These are phyloP conservation scores for Pocota personata DNA, from an alignment of 2,888 invertebrate species.

Conservation along the genomic window DNA sequence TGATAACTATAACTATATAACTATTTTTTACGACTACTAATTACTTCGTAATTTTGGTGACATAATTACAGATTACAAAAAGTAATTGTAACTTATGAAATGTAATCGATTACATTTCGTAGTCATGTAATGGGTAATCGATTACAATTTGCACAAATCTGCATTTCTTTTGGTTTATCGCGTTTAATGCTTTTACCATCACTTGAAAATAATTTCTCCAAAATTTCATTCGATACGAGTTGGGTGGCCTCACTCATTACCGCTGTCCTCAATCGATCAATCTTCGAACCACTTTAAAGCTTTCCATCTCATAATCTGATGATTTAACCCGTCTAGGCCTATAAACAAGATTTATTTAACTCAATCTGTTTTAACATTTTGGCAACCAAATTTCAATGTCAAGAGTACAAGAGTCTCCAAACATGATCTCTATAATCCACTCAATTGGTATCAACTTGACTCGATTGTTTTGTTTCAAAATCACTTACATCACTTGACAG, in stretches of 20 bases:
- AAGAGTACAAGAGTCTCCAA: constrained; percentile 6
- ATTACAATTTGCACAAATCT: no score
- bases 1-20: no score
- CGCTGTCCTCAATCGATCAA: not conserved
- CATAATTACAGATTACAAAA: no score
- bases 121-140: no score
- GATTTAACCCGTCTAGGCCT: not conserved
- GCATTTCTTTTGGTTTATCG: no score
- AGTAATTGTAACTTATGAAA: no score
- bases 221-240: no score
- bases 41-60: no score
- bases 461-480: constrained; percentile 19
- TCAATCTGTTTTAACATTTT: not conserved
- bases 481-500: constrained; percentile 19
- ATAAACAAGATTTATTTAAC: not conserved
- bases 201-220: no score
- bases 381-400: constrained; percentile 36
- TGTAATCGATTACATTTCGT: no score
- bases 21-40: no score
- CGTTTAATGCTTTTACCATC: no score
- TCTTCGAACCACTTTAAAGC: not conserved
- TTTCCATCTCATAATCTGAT: not conserved
- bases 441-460: constrained; percentile 15
- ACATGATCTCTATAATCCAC: not conserved
- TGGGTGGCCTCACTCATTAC: not conserved